Evolutionary conservation across 2,888 invertebrate genomes (phyloP), one percentile per base, ranked within the genome.

Genomic region (Drosophila nr. fundita): DNA sequence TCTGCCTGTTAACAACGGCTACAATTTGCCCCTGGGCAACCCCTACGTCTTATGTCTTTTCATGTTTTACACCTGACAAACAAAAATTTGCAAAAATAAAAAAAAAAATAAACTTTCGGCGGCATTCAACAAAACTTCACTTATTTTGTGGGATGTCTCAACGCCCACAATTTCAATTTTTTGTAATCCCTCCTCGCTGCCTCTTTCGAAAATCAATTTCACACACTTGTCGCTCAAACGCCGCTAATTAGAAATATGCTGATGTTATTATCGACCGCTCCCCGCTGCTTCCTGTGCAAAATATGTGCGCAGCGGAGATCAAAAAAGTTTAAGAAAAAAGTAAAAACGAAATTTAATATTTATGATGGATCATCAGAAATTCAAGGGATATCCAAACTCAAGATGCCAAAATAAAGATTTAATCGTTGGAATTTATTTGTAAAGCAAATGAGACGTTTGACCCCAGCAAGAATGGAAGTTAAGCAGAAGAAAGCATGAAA

Each of bases 201-300:
- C 45, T 53, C 52, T 54, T 66, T 54, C 40, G 75, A 77, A 89
- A 87, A 71, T 72, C 52, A 85, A 87, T 79, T 87, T 87, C 76
- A 81, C 86, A 87, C 90, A 87, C 86, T 85, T 87, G 90, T 85
- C 89, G 73, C 65, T 81, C 84, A 75, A 54, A 57, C 27, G 29
- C 57, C 40, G 65, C 70, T 79, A 82, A 89, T 77, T 76, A 75
- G 65, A 80, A 81, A 73, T 73, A 76, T 72, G 75, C 59, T 78
- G 63, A 77, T 82, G 77, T 68, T 82, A 74, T 76, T 75, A 80
- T 80, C 75, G 75, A 80, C 78, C 60, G 40, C 63, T 42, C 18
- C 70, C 53, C 62, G 65, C 73, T 57, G 81, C 50, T 65, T 66
- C 53, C 71, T 64, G 58, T 57, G 68, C 76, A 71, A 68, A 73